A percentile compares a stretch with the other conserved stretches of the same genome.
Conservation (phyloP, 2,888 invertebrate species). For the Cabera pusaria region DNA sequence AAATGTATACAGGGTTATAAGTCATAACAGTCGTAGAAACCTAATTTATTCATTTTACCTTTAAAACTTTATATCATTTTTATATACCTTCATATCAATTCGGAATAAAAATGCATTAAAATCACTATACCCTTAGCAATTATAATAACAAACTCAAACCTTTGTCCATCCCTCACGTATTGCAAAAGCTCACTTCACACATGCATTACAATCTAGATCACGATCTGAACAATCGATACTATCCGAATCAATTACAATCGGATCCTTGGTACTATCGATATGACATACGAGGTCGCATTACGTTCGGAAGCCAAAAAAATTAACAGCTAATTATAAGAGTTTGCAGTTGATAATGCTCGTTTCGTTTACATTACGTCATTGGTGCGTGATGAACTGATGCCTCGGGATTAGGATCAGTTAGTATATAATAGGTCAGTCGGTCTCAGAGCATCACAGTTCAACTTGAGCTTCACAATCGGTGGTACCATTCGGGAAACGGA, state of each 20-base stretch:
- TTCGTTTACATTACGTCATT: conserved; percentile 54
- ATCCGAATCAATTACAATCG: conserved; percentile 30
- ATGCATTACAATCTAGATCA: conserved; percentile 19
- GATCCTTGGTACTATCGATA: conserved; percentile 50
- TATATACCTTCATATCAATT: no score
- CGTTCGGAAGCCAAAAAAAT: conserved; percentile 44
- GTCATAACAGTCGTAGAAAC: no score
- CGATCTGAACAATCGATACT: conserved; percentile 26
- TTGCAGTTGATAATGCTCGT: conserved; percentile 19
- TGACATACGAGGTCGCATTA: conserved; percentile 62
- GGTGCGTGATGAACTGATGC: conserved; percentile 56
- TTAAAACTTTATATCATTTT: no score
- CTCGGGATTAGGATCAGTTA: conserved; percentile 58
- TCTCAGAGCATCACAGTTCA: conserved; percentile 50
- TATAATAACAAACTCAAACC: no score
- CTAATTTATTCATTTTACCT: no score
- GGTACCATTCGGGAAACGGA: conserved; percentile 34
- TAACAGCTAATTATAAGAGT: conserved; percentile 54
- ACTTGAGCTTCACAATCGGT: conserved; percentile 47
- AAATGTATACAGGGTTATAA: no score
- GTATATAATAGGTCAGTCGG: conserved; percentile 71
- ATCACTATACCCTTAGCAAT: no score
- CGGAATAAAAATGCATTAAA: no score
- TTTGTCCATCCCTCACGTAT: conserved; percentile 15
- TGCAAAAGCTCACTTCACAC: conserved; percentile 9